A percentile compares a stretch with the other conserved stretches of the same genome.
These are phyloP conservation scores for Ciconia boyciana DNA, from an alignment of 2,113 vertebrate species.

Conservation along the genomic window DNA sequence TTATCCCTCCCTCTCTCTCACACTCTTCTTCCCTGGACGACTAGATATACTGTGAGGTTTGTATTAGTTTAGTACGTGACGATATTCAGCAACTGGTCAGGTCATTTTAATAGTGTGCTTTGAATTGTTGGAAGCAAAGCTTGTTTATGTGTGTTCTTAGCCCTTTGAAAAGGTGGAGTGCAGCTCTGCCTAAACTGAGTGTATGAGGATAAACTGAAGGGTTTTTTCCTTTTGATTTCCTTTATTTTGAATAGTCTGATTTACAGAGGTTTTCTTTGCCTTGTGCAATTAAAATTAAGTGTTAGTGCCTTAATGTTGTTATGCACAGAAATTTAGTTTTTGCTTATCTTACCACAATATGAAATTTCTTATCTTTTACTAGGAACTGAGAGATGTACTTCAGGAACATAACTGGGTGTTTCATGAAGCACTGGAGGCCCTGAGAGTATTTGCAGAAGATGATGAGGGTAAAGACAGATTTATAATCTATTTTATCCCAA, in stretches of 20 bases:
- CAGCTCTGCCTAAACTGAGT: neutral
- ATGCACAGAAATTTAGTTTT: neutral
- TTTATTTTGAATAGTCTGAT: neutral
- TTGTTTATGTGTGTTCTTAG: neutral
- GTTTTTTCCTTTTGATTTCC: neutral
- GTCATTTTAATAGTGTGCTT: neutral
- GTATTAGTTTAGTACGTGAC: neutral
- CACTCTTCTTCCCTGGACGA: neutral
- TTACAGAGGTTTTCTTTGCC: neutral
- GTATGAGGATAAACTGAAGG: neutral
- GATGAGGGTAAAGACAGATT: constrained; percentile 63
- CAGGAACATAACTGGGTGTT: constrained; percentile 91
- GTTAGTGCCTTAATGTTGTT: neutral
- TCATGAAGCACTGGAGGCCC: constrained; percentile 83
- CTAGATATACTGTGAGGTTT: neutral
- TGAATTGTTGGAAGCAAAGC: neutral
- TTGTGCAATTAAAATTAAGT: neutral
- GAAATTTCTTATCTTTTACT: constrained; percentile 10
- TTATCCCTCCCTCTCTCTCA: neutral
- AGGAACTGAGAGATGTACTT: constrained; percentile 91
- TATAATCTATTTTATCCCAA: neutral
- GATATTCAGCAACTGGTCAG: neutral
- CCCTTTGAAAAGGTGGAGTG: neutral
- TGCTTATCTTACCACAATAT: neutral
- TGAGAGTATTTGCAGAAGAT: constrained; percentile 85